Percentiles rank a stretch among this genome's conserved stretches.
Evolutionary conservation across 2,797 vertebrate species (phyloP).

Genomic region (Acanthornis magna): DNA sequence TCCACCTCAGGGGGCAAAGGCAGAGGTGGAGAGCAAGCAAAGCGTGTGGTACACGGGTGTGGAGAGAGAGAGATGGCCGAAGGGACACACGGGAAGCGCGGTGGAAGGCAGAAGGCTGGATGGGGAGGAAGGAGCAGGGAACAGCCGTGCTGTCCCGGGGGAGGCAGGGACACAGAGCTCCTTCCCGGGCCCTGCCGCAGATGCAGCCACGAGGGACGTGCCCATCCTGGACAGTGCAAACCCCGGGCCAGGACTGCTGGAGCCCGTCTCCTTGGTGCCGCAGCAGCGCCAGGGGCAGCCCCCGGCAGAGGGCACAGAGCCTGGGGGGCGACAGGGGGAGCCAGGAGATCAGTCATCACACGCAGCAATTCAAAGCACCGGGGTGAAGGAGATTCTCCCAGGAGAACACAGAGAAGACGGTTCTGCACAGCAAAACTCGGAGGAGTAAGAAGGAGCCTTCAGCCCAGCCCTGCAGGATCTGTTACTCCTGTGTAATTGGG

Average conservation of each 20-base stretch:
- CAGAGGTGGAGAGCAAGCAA: neutral
- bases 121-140: neutral
- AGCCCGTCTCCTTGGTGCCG: neutral
- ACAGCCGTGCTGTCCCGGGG: rapidly evolving
- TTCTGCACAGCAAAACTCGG: neutral
- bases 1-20: neutral
- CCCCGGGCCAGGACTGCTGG: neutral
- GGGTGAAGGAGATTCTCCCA: neutral
- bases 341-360: neutral
- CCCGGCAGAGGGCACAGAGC: rapidly evolving
- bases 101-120: neutral
- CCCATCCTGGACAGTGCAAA: neutral
- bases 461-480: neutral
- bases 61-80: neutral
- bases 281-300: neutral
- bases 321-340: neutral
- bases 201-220: neutral
- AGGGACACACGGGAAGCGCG: neutral
- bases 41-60: neutral
- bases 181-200: neutral
- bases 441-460: slow-evolving; percentile 22
- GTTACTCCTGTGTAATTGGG: neutral
- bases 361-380: neutral
- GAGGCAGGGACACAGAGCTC: neutral
- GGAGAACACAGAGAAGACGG: neutral